Percentiles rank a stretch among this genome's conserved stretches.
These are phyloP conservation scores for Drosophila histrio DNA, from an alignment of 2,888 invertebrate species.

Conservation along the genomic window DNA sequence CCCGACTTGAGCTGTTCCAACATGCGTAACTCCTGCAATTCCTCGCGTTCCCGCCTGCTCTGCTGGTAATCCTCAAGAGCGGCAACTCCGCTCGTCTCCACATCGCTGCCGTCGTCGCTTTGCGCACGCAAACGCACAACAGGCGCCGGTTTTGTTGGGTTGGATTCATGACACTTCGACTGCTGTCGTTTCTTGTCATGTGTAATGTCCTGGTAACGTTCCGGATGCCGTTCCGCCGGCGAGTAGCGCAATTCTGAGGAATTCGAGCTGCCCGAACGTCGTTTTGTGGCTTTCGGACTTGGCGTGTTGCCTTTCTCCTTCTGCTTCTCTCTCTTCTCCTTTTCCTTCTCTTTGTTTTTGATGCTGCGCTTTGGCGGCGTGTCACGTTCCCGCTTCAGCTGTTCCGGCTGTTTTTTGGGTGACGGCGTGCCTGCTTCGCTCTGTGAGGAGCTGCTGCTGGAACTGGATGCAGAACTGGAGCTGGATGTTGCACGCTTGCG, in stretches of 20 bases:
- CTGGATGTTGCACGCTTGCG: slow-evolving; percentile 53
- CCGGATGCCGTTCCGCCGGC: slow-evolving; percentile 88
- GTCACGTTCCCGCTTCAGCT: slow-evolving; percentile 25
- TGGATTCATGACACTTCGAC: slow-evolving; percentile 26
- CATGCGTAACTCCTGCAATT: slow-evolving; percentile 88
- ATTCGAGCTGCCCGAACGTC: slow-evolving; percentile 50
- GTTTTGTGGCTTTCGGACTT: slow-evolving; percentile 47
- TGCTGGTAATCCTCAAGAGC: slow-evolving; percentile 85
- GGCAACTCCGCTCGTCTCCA: slow-evolving; percentile 85
- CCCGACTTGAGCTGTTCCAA: slow-evolving; percentile 88
- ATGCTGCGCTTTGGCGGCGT: slow-evolving; percentile 56
- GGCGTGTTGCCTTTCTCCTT: slow-evolving; percentile 41
- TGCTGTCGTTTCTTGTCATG: slow-evolving; percentile 49
- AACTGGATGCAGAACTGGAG: slow-evolving; percentile 51
- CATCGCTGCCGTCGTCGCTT: slow-evolving; percentile 87
- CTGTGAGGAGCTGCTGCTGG: slow-evolving; percentile 40
- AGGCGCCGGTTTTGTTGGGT: slow-evolving; percentile 78
- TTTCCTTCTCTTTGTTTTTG: slow-evolving; percentile 21
- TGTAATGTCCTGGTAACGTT: slow-evolving; percentile 87
- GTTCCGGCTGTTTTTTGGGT: slow-evolving; percentile 50
- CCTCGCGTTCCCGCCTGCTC: slow-evolving; percentile 86
- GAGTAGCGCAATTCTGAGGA: slow-evolving; percentile 88
- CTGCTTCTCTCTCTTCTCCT: slow-evolving; percentile 3
- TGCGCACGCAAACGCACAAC: slow-evolving; percentile 87
- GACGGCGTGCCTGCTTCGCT: slow-evolving; percentile 52